Evolutionary conservation across 2,888 invertebrate genomes (phyloP).

Genomic region (Strigamia transsilvanica): DNA sequence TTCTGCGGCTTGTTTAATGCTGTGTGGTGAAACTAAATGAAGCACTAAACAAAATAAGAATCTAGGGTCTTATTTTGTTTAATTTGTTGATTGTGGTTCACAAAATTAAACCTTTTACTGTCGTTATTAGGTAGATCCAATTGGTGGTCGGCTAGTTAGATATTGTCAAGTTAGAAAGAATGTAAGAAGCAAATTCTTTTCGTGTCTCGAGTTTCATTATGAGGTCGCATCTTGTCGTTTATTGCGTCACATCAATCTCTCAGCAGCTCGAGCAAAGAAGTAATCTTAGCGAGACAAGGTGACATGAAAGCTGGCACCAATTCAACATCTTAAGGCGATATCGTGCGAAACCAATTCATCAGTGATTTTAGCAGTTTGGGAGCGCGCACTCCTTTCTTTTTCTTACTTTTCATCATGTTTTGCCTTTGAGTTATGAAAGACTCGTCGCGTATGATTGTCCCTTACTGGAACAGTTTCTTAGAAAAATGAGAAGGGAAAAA

Average conservation of each 20-base stretch:
- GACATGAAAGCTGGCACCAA: conserved; percentile 46
- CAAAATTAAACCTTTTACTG: background rate
- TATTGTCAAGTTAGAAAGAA: background rate
- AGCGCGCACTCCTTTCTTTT: background rate
- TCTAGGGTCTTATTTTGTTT: background rate
- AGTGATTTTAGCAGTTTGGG: conserved; percentile 29
- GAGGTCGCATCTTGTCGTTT: background rate
- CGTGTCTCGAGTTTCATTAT: background rate
- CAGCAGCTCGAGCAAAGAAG: background rate
- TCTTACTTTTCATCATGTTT: background rate
- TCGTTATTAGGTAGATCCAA: too few species aligned
- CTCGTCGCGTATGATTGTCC: background rate
- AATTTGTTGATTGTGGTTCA: background rate
- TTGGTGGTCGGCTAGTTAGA: background rate
- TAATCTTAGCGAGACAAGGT: background rate
- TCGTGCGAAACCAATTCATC: conserved; percentile 33
- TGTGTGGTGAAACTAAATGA: background rate
- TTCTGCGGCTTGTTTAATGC: background rate
- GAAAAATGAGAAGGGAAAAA: background rate
- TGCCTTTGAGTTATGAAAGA: conserved; percentile 35
- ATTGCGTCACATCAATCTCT: conserved; percentile 27
- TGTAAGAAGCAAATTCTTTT: background rate
- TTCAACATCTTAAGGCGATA: conserved; percentile 26
- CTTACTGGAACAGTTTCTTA: background rate
- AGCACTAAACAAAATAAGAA: background rate